These are phyloP conservation scores for Cheirogaleus medius DNA, from an alignment of 2,113 vertebrate genomes.

Conservation along the genomic window DNA sequence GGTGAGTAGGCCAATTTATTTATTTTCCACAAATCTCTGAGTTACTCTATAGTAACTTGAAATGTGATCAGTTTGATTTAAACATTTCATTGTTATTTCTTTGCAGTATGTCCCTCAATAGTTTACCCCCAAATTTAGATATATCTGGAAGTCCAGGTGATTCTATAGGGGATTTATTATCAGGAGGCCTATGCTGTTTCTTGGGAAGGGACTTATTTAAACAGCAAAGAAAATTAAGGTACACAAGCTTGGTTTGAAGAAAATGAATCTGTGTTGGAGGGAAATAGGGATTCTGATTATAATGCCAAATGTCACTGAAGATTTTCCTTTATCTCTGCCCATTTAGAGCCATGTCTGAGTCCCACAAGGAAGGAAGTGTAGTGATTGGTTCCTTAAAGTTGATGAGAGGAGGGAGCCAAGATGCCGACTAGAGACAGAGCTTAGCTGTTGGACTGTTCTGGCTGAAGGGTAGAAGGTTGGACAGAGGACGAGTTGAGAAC, in stretches of 20 bases:
- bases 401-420: no score
- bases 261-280: neutral
- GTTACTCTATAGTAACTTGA: neutral
- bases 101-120: neutral
- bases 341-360: neutral
- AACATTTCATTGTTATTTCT: neutral
- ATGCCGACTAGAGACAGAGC: no score
- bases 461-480: no score
- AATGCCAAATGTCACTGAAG: neutral
- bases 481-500: no score
- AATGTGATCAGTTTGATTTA: neutral
- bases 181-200: neutral
- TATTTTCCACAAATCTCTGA: neutral
- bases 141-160: neutral
- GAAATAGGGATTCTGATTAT: neutral
- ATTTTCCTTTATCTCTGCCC: neutral
- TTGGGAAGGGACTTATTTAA: neutral
- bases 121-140: neutral
- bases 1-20: neutral
- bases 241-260: neutral
- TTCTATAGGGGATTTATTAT: neutral
- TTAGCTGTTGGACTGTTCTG: no score
- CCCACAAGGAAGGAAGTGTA: neutral
- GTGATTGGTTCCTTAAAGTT: neutral
- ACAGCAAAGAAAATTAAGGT: neutral